Conservation (phyloP, 2,888 invertebrate genomes). For the Syrphus vitripennis region DNA sequence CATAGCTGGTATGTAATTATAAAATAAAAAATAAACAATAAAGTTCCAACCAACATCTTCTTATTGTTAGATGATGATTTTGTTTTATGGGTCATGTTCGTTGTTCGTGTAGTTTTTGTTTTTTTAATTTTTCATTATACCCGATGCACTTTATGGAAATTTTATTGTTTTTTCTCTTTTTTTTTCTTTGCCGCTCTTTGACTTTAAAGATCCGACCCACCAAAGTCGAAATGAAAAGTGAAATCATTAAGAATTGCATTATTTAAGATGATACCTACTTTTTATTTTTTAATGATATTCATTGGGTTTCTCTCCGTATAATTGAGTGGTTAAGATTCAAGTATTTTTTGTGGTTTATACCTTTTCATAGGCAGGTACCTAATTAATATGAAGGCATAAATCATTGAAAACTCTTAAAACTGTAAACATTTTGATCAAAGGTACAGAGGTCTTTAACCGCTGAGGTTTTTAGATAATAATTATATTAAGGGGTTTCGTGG, state of each 20-base stretch:
- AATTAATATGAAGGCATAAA: not conserved
- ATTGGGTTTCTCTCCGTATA: constrained; percentile 11
- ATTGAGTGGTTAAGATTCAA: constrained; percentile 6
- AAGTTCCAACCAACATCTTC: constrained; percentile 18
- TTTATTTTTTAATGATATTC: constrained; percentile 2
- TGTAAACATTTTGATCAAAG: not conserved
- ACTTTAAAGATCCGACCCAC: not conserved
- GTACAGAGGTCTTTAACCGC: not conserved
- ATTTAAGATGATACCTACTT: not conserved
- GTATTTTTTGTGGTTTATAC: constrained; percentile 11
- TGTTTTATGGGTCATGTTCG: constrained; percentile 57
- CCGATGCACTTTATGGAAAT: constrained; percentile 23
- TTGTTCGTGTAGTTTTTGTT: constrained; percentile 28
- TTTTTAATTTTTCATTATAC: not conserved
- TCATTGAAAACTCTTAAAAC: not conserved
- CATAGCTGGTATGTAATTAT: constrained; percentile 45
- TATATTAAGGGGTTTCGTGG: not conserved
- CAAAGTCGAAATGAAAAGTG: constrained; percentile 11
- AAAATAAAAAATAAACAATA: constrained; percentile 50
- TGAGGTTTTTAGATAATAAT: not conserved
- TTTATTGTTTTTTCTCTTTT: not conserved
- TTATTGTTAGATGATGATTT: constrained; percentile 1
- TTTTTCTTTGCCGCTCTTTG: not conserved
- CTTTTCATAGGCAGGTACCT: not conserved
- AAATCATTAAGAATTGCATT: constrained; percentile 5